Percentiles rank a stretch among this genome's conserved stretches.
These are phyloP conservation scores for Uloborus diversus DNA, from an alignment of 1,140 invertebrate genomes.

Conservation along the genomic window DNA sequence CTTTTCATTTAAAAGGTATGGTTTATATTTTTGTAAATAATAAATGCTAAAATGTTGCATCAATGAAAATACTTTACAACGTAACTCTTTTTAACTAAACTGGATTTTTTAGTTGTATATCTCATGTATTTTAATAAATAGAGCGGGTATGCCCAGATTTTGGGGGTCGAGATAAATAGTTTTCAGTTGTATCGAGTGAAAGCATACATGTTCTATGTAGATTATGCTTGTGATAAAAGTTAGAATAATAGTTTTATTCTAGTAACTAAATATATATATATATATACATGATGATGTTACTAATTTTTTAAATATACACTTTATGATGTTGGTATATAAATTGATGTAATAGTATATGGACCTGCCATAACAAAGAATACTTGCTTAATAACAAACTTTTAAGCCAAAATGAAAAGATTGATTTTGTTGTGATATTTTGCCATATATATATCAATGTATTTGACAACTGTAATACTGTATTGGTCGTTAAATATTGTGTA, in stretches of 20 bases:
- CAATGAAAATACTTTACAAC: not conserved
- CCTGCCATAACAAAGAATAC: conserved; percentile 24
- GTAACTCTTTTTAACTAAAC: conserved; percentile 33
- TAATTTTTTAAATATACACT: conserved; percentile 35
- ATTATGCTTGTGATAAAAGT: conserved; percentile 14
- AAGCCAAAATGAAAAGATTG: conserved; percentile 25
- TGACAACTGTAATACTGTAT: conserved; percentile 39
- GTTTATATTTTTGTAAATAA: too few relatives aligned
- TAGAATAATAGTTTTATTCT: conserved; percentile 35
- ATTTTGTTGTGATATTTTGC: conserved; percentile 48
- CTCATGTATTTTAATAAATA: too few relatives aligned
- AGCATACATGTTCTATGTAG: conserved; percentile 30
- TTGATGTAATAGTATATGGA: conserved; percentile 17
- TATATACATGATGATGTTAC: not conserved
- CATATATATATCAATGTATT: conserved; percentile 37
- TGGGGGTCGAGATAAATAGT: conserved; percentile 14
- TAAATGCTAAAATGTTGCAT: not conserved
- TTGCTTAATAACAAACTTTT: not conserved
- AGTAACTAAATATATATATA: conserved; percentile 12
- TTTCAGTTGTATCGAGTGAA: not conserved
- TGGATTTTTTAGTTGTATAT: too few relatives aligned
- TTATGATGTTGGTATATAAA: conserved; percentile 20
- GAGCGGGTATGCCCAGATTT: conserved; percentile 33
- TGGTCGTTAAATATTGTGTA: conserved; percentile 44
- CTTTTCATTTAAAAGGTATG: too few relatives aligned